A percentile compares a stretch with the other conserved stretches of the same genome.
Evolutionary conservation across 1,140 invertebrate species (phyloP).

Genomic region (Lucilia sericata): DNA sequence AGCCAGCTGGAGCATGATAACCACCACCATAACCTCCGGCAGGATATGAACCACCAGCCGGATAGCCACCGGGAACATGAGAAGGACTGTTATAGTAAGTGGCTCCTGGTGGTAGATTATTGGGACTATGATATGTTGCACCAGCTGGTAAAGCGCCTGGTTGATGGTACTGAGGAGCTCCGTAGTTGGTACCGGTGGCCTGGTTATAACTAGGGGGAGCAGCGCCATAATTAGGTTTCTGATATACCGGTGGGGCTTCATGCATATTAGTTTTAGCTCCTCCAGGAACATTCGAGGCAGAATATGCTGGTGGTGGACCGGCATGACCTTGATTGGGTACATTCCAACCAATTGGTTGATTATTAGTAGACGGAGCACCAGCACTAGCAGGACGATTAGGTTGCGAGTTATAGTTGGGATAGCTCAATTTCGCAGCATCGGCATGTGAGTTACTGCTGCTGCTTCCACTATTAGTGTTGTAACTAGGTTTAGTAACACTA

Average conservation of each 20-base stretch:
- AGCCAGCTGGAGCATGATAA: conserved; percentile 53
- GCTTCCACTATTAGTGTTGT: conserved; percentile 51
- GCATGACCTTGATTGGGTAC: conserved; percentile 52
- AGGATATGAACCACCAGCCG: conserved; percentile 50
- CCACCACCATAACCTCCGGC: conserved; percentile 53
- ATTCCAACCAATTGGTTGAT: conserved; percentile 60
- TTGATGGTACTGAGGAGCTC: conserved; percentile 49
- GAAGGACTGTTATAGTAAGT: conserved; percentile 54
- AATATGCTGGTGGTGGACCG: conserved; percentile 61
- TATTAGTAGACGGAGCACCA: conserved; percentile 36
- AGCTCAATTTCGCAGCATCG: conserved; percentile 62
- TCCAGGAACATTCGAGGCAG: conserved; percentile 57
- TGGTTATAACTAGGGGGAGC: conserved; percentile 54
- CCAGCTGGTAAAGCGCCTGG: conserved; percentile 51
- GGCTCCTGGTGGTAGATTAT: conserved; percentile 55
- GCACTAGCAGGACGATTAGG: conserved; percentile 58
- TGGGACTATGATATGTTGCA: conserved; percentile 47
- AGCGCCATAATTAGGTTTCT: conserved; percentile 55
- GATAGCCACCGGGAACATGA: conserved; percentile 47
- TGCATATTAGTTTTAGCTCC: conserved; percentile 60
- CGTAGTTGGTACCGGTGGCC: conserved; percentile 51
- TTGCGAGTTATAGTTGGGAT: conserved; percentile 63
- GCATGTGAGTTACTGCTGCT: conserved; percentile 58
- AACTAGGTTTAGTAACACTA: conserved; percentile 60
- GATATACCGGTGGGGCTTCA: conserved; percentile 59